phyloP scores from a whole-genome alignment of 2,797 vertebrate genomes.

The Pelochelys cantorii region DNA sequence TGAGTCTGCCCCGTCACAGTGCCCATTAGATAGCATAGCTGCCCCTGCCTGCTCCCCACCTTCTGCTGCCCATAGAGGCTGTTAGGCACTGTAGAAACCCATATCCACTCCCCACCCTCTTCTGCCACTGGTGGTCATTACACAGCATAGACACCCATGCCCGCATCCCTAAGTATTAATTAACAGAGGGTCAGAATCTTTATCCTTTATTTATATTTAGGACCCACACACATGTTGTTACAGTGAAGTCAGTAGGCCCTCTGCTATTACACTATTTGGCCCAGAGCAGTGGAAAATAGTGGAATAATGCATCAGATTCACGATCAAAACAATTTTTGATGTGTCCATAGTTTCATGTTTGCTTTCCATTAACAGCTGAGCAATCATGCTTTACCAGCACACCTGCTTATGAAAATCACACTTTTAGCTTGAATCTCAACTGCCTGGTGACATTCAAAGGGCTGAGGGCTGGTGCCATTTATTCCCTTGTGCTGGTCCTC shows the following conservation, averaged over 20 bases:
- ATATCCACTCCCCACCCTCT: no score
- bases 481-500: neutral
- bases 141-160: no score
- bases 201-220: neutral
- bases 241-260: neutral
- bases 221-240: neutral
- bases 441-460: neutral
- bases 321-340: neutral
- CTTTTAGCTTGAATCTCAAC: neutral
- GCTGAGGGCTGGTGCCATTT: neutral
- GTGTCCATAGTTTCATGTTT: neutral
- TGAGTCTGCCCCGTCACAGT: no score
- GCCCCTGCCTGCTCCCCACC: no score
- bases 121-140: no score
- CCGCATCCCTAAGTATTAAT: neutral
- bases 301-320: neutral
- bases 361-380: neutral
- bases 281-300: neutral
- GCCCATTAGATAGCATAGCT: no score
- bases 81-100: no score
- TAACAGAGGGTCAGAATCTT: neutral
- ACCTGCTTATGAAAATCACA: conserved; percentile 1
- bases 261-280: neutral
- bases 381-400: neutral
- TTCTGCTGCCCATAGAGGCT: no score